Percentiles rank a stretch among this genome's conserved stretches.
These are phyloP conservation scores for Bothrops alternatus DNA, from an alignment of 2,797 vertebrate species.

Conservation along the genomic window DNA sequence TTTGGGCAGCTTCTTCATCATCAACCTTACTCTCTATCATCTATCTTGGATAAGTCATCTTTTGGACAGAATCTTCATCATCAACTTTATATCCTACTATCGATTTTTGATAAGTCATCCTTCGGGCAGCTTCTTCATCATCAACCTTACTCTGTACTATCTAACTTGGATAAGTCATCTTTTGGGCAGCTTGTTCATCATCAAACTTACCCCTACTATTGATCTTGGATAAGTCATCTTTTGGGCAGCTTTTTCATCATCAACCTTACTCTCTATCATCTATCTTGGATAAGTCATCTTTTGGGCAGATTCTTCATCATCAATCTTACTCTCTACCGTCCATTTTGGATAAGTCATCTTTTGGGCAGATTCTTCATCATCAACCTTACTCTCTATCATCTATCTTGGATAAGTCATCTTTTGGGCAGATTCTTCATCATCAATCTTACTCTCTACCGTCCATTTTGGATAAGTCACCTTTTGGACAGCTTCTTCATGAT, in stretches of 20 bases:
- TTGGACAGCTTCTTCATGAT: neutral
- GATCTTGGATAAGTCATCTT: neutral
- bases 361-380: neutral
- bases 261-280: rapidly evolving
- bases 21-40: neutral
- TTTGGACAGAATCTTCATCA: neutral
- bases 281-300: neutral
- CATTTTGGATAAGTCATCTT: neutral
- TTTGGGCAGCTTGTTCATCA: neutral
- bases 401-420: neutral
- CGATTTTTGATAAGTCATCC: too few relatives aligned
- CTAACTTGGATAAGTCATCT: too few relatives aligned
- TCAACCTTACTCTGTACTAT: rapidly evolving
- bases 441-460: neutral
- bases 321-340: rapidly evolving
- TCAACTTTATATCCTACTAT: rapidly evolving
- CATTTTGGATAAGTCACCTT: neutral
- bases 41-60: neutral
- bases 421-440: neutral
- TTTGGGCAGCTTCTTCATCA: too few relatives aligned
- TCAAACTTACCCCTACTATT: neutral
- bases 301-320: neutral
- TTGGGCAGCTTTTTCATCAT: too few relatives aligned
- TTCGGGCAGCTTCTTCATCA: too few relatives aligned
- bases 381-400: rapidly evolving